These are phyloP conservation scores for Lasioglossum figueresi DNA, from an alignment of 2,888 invertebrate genomes.

Conservation along the genomic window DNA sequence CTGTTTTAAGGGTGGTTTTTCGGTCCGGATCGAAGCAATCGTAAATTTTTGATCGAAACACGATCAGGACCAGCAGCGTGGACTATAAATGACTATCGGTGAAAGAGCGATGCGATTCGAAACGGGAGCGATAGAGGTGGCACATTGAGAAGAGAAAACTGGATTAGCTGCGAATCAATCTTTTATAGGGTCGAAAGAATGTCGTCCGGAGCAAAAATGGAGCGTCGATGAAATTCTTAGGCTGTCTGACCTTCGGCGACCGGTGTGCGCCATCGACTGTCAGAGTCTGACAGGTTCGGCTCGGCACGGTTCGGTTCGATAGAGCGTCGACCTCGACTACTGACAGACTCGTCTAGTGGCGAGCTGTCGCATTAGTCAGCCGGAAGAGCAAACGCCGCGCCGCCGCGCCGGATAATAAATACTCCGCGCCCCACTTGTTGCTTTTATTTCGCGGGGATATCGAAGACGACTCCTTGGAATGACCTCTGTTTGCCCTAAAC, in stretches of 20 bases:
- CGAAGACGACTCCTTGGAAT: conserved; percentile 5
- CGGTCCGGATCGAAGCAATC: not conserved
- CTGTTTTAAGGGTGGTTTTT: not conserved
- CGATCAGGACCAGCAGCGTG: not conserved
- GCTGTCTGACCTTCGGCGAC: conserved; percentile 12
- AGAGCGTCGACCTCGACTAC: conserved; percentile 41
- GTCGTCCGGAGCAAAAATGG: not conserved
- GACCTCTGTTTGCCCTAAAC: too few species aligned
- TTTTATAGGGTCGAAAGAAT: not conserved
- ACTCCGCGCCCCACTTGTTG: conserved; percentile 58
- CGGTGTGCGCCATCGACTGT: not conserved
- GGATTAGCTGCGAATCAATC: not conserved
- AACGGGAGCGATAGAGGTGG: not conserved
- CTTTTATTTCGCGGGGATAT: conserved; percentile 49
- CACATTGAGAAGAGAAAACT: not conserved
- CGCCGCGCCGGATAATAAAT: conserved; percentile 49
- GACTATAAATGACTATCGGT: not conserved
- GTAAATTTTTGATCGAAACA: not conserved
- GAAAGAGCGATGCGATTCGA: not conserved
- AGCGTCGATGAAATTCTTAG: conserved; percentile 8
- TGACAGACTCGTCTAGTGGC: conserved; percentile 35
- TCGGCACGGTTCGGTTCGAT: conserved; percentile 18
- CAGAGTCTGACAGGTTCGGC: not conserved
- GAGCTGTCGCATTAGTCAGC: conserved; percentile 39
- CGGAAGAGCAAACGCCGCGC: conserved; percentile 22